These are phyloP conservation scores for Xiphophorus birchmanni DNA, from an alignment of 2,797 vertebrate species.

Conservation along the genomic window DNA sequence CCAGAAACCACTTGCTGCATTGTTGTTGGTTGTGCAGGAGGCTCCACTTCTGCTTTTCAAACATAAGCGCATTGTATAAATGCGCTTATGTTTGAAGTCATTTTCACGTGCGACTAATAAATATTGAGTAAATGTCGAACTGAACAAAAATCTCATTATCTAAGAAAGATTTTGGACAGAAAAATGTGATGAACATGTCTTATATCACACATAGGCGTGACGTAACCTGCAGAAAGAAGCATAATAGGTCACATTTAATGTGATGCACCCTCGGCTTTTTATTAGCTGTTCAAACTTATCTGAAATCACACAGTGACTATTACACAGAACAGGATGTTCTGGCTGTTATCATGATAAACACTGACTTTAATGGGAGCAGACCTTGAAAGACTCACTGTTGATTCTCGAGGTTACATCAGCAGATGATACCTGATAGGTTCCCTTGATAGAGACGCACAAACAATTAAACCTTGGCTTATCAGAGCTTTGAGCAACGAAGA, in stretches of 20 bases:
- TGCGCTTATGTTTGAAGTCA: too few relatives aligned
- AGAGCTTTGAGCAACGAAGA: not conserved
- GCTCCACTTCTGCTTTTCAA: too few relatives aligned
- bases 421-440: constrained; percentile 11
- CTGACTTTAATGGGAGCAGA: not conserved
- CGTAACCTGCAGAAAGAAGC: too few relatives aligned
- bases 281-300: constrained; percentile 2
- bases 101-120: too few relatives aligned
- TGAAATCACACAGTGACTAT: not conserved
- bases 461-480: constrained; percentile 8
- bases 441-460: constrained; percentile 4
- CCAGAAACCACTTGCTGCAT: too few relatives aligned
- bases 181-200: too few relatives aligned
- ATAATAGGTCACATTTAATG: not conserved
- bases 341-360: constrained; percentile 5
- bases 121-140: too few relatives aligned
- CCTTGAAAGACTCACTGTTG: constrained; percentile 2
- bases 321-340: constrained; percentile 1
- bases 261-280: not conserved
- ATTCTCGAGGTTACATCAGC: constrained; percentile 6
- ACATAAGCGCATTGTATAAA: too few relatives aligned
- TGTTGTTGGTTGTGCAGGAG: too few relatives aligned
- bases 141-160: too few relatives aligned
- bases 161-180: too few relatives aligned
- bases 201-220: too few relatives aligned